Evolutionary conservation across 2,888 invertebrate species (phyloP).

Genomic region (Petrolisthes manimaculis): DNA sequence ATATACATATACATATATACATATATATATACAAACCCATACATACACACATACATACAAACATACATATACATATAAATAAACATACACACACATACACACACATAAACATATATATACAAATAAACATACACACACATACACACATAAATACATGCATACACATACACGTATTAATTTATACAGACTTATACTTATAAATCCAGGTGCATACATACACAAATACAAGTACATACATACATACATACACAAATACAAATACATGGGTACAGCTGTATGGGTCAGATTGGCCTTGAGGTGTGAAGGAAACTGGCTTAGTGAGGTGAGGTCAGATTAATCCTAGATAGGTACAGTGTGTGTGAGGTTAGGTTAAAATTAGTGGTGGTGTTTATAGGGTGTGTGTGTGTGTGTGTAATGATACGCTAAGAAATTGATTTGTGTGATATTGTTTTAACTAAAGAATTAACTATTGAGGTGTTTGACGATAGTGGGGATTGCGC

Average conservation of each 20-base stretch:
- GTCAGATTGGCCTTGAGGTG: no score
- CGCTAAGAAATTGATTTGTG: no score
- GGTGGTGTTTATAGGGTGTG: no score
- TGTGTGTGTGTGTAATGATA: no score
- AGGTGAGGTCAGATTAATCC: no score
- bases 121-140: neutral
- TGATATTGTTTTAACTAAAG: no score
- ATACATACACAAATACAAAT: conserved; percentile 23
- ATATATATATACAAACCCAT: conserved; percentile 30
- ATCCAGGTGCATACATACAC: conserved; percentile 24
- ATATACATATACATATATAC: conserved; percentile 27
- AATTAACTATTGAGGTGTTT: no score
- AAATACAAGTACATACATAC: no score
- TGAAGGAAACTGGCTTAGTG: no score
- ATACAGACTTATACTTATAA: conserved; percentile 26
- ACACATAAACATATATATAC: neutral
- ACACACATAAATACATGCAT: conserved; percentile 6
- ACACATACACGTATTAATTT: conserved; percentile 21
- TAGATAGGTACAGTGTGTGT: no score
- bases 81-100: neutral
- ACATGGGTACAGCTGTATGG: neutral
- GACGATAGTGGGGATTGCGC: no score
- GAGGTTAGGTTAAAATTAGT: no score
- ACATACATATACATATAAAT: conserved; percentile 2
- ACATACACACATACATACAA: conserved; percentile 26